These are phyloP conservation scores for Pempheris klunzingeri DNA, from an alignment of 2,797 vertebrate genomes.

Conservation along the genomic window DNA sequence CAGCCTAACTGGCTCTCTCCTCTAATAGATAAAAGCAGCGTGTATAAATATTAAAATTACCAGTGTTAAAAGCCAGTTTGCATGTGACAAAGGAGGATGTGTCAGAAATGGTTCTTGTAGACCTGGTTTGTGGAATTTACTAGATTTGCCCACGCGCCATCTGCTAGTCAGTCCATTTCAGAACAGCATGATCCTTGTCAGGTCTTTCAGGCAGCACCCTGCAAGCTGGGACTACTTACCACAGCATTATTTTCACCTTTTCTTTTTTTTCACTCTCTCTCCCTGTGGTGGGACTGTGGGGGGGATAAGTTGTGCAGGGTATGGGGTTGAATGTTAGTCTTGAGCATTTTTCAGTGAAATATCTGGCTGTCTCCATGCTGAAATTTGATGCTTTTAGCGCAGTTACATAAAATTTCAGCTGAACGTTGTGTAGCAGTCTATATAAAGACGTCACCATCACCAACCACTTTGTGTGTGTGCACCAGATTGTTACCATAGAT, in stretches of 20 bases:
- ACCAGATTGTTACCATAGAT: constrained; percentile 22
- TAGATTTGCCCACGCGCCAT: constrained; percentile 71
- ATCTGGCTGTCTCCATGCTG: constrained; percentile 53
- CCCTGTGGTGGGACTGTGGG: constrained; percentile 82
- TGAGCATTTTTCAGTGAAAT: constrained; percentile 73
- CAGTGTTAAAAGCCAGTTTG: constrained; percentile 47
- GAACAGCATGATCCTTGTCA: constrained; percentile 55
- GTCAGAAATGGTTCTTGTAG: constrained; percentile 51
- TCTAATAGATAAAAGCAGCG: constrained; percentile 12
- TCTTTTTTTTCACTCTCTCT: constrained; percentile 58
- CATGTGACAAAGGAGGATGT: constrained; percentile 57
- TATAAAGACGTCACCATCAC: constrained; percentile 38
- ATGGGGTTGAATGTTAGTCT: constrained; percentile 78
- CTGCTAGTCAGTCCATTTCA: constrained; percentile 64
- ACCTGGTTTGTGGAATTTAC: constrained; percentile 67
- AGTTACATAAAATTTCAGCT: constrained; percentile 44
- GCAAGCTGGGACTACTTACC: constrained; percentile 85
- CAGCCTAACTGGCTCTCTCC: constrained; percentile 1
- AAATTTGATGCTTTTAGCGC: constrained; percentile 49
- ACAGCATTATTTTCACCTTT: constrained; percentile 84
- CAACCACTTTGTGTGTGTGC: constrained; percentile 19
- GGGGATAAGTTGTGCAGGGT: constrained; percentile 82
- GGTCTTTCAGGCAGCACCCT: constrained; percentile 72
- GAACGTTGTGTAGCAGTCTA: constrained; percentile 36
- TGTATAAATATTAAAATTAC: constrained; percentile 39